These are phyloP conservation scores for Apolygus lucorum DNA, from an alignment of 1,140 invertebrate species.

Conservation along the genomic window DNA sequence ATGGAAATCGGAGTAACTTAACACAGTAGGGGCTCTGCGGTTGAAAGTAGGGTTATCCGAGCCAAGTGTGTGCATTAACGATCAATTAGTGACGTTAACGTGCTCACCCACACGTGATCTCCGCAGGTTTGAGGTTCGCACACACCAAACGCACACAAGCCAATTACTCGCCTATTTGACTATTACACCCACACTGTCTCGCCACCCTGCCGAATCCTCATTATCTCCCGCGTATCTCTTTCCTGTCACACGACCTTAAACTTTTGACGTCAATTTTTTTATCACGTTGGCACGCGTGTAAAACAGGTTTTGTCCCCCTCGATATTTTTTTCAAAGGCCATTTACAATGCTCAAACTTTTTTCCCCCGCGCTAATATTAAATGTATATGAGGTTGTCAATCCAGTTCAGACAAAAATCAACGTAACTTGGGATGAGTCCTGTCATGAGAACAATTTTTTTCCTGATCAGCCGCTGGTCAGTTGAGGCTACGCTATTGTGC, in stretches of 20 bases:
- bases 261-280: too few species aligned
- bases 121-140: background rate
- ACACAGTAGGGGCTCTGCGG: too few species aligned
- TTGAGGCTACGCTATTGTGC: too few species aligned
- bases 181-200: background rate
- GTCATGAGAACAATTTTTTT: background rate
- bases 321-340: background rate
- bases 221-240: background rate
- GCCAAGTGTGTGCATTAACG: too few species aligned
- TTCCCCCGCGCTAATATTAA: background rate
- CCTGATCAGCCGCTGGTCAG: constrained; percentile 9
- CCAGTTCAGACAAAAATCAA: background rate
- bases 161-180: background rate
- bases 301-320: background rate
- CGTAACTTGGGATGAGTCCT: background rate
- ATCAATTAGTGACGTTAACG: background rate
- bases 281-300: background rate
- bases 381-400: background rate
- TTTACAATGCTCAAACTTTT: background rate
- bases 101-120: background rate
- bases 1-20: too few species aligned
- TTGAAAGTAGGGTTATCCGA: too few species aligned
- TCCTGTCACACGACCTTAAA: background rate
- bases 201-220: background rate
- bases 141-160: background rate